Evolutionary conservation across 2,888 invertebrate genomes (phyloP), one percentile per base, ranked within the genome.

Genomic region (Cheilosia grossa): DNA sequence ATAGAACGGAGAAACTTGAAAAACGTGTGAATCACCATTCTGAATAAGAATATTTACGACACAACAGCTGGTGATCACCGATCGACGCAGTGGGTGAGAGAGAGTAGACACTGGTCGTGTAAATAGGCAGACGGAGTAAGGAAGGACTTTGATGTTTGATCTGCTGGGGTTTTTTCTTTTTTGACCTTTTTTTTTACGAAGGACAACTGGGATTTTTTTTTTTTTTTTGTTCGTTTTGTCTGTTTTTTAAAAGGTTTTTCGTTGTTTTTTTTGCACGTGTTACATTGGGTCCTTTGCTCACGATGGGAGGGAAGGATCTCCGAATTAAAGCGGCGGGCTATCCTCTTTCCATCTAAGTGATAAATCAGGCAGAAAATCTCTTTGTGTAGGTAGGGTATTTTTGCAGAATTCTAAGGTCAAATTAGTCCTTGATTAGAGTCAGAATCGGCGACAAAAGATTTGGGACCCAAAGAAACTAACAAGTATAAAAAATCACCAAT

Each of bases 1-100:
- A 17, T 17, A 53, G 33, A 63, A 53, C 13, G 37, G 37, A 37
- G 10, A 54, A 64, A 54, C 42, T 44, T 37, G 54, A 66, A 56
- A 64, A 56, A 64, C 49, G 40, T 74, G 49, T 66, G 74, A 74
- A 30, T 74, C 58, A 56, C 40, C 58, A 37, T 33, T 66, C 30
- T 17, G 47, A 73, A 33, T 42, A 21, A 19, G 49, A 27, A 54
- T 70, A 10, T 70, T 70, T 49, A 70, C 70, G 64, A 74, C 17
- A 58, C 66, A 74, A 74, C 74, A 74, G 74, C 64, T 74, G 64
- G 44, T 64, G 54, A 30, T 24, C 47, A 19, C 27, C 17, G 56
- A 51, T 51, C 44, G 33, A 42, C 44, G 30, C 67, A 27, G 67
- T 67, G 54, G 54, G 51, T 51, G 51, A 51, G 24, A 15, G 13